These are phyloP conservation scores for Diachasmimorpha longicaudata DNA, from an alignment of 1,140 invertebrate genomes.

Conservation along the genomic window DNA sequence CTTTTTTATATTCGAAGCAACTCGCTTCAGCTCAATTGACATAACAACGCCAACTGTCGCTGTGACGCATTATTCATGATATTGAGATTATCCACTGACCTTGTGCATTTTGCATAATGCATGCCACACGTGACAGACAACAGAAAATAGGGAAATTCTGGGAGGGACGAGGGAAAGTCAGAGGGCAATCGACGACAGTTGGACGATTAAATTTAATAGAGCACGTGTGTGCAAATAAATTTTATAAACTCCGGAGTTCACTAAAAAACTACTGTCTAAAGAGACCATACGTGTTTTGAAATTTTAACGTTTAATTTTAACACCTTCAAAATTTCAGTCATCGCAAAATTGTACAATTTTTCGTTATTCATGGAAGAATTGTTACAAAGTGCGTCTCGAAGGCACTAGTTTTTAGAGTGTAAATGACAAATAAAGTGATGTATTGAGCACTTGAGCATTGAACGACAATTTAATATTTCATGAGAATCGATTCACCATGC, in stretches of 20 bases:
- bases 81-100: conserved; percentile 16
- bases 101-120: background rate
- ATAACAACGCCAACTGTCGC: conserved; percentile 47
- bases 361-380: too few relatives aligned
- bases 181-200: background rate
- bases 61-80: conserved; percentile 40
- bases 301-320: too few relatives aligned
- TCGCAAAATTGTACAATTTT: too few relatives aligned
- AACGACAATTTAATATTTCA: background rate
- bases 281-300: too few relatives aligned
- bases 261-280: too few relatives aligned
- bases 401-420: too few relatives aligned
- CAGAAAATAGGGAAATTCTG: background rate
- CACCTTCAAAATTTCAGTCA: too few relatives aligned
- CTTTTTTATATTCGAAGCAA: background rate
- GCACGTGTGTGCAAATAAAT: background rate
- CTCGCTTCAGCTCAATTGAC: background rate
- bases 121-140: background rate
- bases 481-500: background rate
- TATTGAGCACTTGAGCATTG: background rate
- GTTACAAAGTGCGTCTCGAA: too few relatives aligned
- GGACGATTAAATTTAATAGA: background rate
- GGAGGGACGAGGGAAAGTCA: background rate
- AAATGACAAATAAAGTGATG: background rate
- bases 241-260: background rate